Conservation (phyloP, 2,797 vertebrate genomes). For the Peromyscus eremicus region DNA sequence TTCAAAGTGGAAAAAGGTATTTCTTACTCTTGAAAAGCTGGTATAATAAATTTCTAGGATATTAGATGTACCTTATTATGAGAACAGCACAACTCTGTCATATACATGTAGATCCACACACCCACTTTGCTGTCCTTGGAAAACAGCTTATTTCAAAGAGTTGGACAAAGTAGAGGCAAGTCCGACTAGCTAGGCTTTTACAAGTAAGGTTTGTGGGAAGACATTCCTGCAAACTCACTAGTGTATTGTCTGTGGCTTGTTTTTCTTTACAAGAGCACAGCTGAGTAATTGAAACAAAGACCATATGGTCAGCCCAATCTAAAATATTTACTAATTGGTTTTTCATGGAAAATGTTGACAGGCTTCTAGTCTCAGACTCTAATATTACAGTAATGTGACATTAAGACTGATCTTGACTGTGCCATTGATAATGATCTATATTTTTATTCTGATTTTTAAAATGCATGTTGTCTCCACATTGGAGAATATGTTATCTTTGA, state of each 20-base stretch:
- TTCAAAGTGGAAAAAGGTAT: not conserved
- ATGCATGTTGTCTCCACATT: not conserved
- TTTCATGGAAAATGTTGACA: conserved; percentile 40
- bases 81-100: not conserved
- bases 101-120: not conserved
- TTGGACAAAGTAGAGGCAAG: not conserved
- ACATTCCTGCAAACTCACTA: not conserved
- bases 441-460: not conserved
- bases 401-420: not conserved
- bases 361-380: not conserved
- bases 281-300: not conserved
- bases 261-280: not conserved
- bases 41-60: not conserved
- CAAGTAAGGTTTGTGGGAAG: not conserved
- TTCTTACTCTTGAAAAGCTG: not conserved
- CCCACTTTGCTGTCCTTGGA: not conserved
- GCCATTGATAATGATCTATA: not conserved
- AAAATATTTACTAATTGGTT: not conserved
- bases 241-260: not conserved
- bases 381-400: not conserved
- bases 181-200: not conserved
- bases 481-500: conserved; percentile 13
- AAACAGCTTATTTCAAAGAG: conserved; percentile 6
- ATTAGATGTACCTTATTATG: not conserved
- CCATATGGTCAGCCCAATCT: not conserved